Evolutionary conservation across 2,888 invertebrate species (phyloP), one percentile per base, ranked within the genome.

Genomic region (Leucania comma): DNA sequence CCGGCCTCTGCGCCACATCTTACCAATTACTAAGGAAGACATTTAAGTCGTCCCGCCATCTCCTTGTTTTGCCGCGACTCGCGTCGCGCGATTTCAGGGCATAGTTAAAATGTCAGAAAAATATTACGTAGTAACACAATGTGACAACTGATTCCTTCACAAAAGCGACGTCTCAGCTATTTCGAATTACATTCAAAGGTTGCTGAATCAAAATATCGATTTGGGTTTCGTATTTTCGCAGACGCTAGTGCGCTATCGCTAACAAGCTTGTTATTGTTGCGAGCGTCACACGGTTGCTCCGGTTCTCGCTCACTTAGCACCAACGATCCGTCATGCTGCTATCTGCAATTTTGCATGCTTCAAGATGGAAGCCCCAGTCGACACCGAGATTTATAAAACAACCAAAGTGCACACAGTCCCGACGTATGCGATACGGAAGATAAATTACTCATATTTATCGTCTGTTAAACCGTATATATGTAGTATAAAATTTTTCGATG

Each of bases 301-400:
- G 78, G 67, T 82, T 86, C 80, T 76, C 79, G 76, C 78, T 80
- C 81, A 78, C 80, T 84, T 80, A 78, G 78, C 78, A 68, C 73
- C 74, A 78, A 81, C 72, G 77, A 90, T 90, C 88, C 83, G 87
- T 89, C 88, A 88, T 88, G 86, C 85, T 82, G 87, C 88, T 89
- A 90, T 92, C 89, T 89, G 84, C 90, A 88, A 91, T 90, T 92
- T 88, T 88, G 86, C 90, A 93, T 85, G 90, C 88, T 80, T 84
- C 85, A 82, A 85, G 86, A 87, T 84, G 86, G 85, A 79, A 83
- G 76, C 82, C 59, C 70, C 74, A 64, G 67, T 72, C 68, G 69
- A 75, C 64, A 76, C 60, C 58, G 58, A 64, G 71, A 81, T 81
- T 80, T 78, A 82, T 82, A 81, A 82, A 77, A 82, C 73, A 78